These are phyloP conservation scores for Catocala fraxini DNA, from an alignment of 2,888 invertebrate genomes.

Conservation along the genomic window DNA sequence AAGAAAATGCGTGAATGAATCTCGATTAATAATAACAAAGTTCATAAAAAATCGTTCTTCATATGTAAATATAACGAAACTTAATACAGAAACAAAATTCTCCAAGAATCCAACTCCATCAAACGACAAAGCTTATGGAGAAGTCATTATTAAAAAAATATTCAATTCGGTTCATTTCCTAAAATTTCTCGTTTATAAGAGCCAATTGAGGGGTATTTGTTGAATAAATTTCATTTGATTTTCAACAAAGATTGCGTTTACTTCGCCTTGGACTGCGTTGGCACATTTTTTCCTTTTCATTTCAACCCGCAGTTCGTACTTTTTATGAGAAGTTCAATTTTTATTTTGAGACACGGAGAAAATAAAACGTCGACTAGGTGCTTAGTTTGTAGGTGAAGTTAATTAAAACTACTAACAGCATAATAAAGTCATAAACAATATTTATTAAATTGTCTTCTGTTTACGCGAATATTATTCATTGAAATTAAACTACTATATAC, in stretches of 20 bases:
- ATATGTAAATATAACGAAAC: too few species aligned
- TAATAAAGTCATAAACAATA: too few species aligned
- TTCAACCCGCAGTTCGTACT: not conserved
- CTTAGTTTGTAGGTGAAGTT: too few species aligned
- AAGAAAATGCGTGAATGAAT: too few species aligned
- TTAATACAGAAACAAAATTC: constrained; percentile 9
- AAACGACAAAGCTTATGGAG: constrained; percentile 21
- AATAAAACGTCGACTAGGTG: too few species aligned
- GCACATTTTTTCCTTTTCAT: constrained; percentile 14
- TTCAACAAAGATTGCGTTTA: constrained; percentile 35
- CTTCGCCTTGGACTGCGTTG: constrained; percentile 11
- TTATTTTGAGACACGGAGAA: not conserved
- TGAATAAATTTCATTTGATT: constrained; percentile 51
- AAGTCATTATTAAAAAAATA: constrained; percentile 43
- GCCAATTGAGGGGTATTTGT: constrained; percentile 42
- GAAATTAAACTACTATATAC: too few species aligned
- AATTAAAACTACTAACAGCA: too few species aligned
- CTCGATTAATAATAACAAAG: too few species aligned
- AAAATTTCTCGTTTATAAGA: constrained; percentile 31
- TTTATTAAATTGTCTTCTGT: too few species aligned
- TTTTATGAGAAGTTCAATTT: not conserved
- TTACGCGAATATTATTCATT: too few species aligned
- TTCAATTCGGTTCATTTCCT: constrained; percentile 44
- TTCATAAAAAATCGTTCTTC: too few species aligned
- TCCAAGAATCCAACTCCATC: constrained; percentile 15